A percentile compares a stretch with the other conserved stretches of the same genome.
Evolutionary conservation across 2,888 invertebrate species (phyloP).

Genomic region (Argynnis bischoffii): DNA sequence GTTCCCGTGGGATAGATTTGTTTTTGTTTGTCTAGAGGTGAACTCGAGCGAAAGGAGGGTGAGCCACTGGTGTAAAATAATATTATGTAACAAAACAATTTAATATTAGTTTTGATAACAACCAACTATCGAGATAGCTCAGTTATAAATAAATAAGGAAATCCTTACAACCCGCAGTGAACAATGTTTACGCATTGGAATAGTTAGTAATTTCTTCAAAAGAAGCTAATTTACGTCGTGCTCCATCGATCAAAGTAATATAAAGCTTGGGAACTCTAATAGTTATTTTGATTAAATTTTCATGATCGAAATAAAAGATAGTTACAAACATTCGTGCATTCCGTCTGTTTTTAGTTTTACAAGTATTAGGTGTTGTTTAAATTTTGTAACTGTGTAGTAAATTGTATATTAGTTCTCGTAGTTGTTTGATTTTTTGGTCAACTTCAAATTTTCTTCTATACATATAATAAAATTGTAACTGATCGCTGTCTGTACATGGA

Average conservation of each 20-base stretch:
- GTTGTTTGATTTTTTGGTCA: no score
- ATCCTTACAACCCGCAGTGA: constrained; percentile 20
- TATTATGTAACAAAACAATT: not conserved
- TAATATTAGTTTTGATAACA: not conserved
- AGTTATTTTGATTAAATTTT: constrained; percentile 61
- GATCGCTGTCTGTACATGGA: no score
- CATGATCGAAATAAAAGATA: constrained; percentile 42
- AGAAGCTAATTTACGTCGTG: constrained; percentile 47
- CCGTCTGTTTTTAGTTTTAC: not conserved
- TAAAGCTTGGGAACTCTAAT: constrained; percentile 45
- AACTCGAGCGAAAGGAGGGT: no score
- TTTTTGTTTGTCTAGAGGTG: no score
- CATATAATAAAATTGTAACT: no score
- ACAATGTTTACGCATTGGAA: constrained; percentile 20
- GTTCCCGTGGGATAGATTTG: no score
- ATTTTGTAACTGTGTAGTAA: no score
- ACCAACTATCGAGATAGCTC: not conserved
- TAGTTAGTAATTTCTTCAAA: constrained; percentile 47
- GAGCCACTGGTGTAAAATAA: no score
- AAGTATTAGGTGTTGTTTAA: no score
- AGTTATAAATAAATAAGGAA: no score
- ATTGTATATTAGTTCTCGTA: no score
- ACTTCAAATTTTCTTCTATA: no score
- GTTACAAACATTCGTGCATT: constrained; percentile 13
- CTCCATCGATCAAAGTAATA: constrained; percentile 57